phyloP scores from a whole-genome alignment of 2,113 vertebrate genomes.

The Erythrolamprus reginae region DNA sequence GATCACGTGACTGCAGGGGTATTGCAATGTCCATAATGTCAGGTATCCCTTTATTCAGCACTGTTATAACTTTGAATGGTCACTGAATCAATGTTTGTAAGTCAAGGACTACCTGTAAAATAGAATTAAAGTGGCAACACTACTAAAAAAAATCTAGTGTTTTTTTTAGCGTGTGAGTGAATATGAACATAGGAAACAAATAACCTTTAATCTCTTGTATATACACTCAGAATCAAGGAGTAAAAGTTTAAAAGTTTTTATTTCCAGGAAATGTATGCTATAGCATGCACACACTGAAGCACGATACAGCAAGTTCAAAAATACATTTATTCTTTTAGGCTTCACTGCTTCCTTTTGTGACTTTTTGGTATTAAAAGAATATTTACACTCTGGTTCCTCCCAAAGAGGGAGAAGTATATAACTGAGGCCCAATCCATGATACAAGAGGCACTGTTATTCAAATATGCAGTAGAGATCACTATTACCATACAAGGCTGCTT shows the following conservation, averaged over 20 bases:
- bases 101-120: background rate
- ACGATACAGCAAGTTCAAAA: slow-evolving; percentile 35
- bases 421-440: slow-evolving; percentile 33
- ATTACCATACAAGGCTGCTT: slow-evolving; percentile 82
- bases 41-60: background rate
- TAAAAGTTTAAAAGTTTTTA: background rate
- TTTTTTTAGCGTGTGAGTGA: background rate
- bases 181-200: background rate
- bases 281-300: slow-evolving; percentile 17
- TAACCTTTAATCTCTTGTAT: background rate
- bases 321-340: slow-evolving; percentile 14
- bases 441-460: slow-evolving; percentile 41
- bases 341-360: slow-evolving; percentile 44
- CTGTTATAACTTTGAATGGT: too few relatives aligned
- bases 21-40: background rate
- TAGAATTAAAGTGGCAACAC: background rate
- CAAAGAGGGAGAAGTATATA: slow-evolving; percentile 25
- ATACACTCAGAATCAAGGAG: slow-evolving; percentile 27
- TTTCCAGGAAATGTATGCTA: slow-evolving; percentile 1
- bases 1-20: too few relatives aligned
- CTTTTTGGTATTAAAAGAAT: slow-evolving; percentile 42
- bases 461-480: slow-evolving; percentile 45
- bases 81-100: background rate
- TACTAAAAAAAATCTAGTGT: background rate
- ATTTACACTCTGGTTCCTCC: slow-evolving; percentile 39